Base-by-base conservation (phyloP, 2,113 vertebrate genomes). In the Plecotus auritus region DNA sequence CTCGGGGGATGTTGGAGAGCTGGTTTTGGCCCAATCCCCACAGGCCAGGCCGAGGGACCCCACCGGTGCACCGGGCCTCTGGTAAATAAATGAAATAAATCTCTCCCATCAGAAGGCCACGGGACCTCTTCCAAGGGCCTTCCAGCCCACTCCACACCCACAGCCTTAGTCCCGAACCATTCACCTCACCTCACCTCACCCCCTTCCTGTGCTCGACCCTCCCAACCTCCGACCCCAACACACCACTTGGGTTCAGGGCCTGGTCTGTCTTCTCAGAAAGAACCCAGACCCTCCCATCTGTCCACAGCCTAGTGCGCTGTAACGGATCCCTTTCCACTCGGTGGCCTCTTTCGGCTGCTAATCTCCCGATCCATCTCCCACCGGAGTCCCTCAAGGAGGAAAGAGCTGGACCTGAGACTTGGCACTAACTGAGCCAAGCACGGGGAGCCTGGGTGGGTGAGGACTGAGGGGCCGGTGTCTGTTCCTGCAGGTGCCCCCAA, bases 401-500 rank as follows among this genome's bases (percentile, higher is more conserved):
- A 56, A 23, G 20, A 59, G 66, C 32, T 35, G 37, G 42, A 82
- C 32, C 51, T 35, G 42, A 11, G 20, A 16, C 42, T 72, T 35
- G 23, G 37, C 56, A 74, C 56, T 28, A 40, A 45, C n/a, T 42
- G 40, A 83, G 18, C 32, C 56, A 40, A 37, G 47, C 37, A 42
- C 37, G 51, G 45, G 54, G 51, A 66, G 49, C 20, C 5, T 13
- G 2, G 10, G 28, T 16, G 23, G 74, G 28, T 54, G 56, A 47
- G 30, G 37, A 35, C 45, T 0, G 0, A 11, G 45, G 82, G 17
- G 45, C 37, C 37, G 10, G 40, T 7, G 18, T 16, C 22, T 26
- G 12, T 16, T 26, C 66, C 40, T 10, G 13, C 2, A 0, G 49
- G 7, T 7, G 3, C 32, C 26, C 40, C 77, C 17, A 0, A 9